phyloP scores from a whole-genome alignment of 2,113 vertebrate species.

The Typhlomys cinereus region DNA sequence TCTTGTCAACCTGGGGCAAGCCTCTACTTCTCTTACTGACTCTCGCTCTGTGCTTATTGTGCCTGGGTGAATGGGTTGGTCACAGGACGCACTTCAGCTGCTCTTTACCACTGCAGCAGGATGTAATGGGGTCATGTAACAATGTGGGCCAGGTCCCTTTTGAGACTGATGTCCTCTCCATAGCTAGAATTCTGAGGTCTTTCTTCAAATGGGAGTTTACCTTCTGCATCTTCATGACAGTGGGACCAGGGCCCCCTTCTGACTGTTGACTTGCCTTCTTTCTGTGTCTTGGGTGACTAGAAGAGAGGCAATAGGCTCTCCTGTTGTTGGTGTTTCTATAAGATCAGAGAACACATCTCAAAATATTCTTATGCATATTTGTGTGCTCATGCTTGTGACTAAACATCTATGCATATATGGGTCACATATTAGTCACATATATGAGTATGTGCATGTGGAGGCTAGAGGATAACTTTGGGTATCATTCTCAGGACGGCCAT shows the following conservation, averaged over 20 bases:
- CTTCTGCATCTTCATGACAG: background rate
- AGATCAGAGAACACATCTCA: slow-evolving; percentile 26
- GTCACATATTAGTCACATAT: too few relatives aligned
- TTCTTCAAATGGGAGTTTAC: background rate
- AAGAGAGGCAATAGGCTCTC: background rate
- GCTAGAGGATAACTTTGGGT: background rate
- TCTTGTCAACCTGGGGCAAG: background rate
- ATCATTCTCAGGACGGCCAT: background rate
- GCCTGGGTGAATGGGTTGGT: too few relatives aligned
- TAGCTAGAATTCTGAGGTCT: background rate
- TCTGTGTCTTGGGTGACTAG: background rate
- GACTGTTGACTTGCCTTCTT: background rate
- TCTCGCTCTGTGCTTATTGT: background rate
- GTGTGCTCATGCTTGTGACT: too few relatives aligned
- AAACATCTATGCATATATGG: too few relatives aligned
- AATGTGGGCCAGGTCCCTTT: background rate
- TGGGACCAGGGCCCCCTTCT: background rate
- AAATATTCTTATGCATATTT: background rate
- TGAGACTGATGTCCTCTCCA: background rate
- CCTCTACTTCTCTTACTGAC: background rate
- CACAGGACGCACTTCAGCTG: background rate
- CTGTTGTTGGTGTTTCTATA: background rate
- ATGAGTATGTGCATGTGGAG: background rate
- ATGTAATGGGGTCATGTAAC: background rate
- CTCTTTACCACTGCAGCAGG: background rate